Evolutionary conservation across 2,888 invertebrate genomes (phyloP).

Genomic region (Leucoptera coffeella): DNA sequence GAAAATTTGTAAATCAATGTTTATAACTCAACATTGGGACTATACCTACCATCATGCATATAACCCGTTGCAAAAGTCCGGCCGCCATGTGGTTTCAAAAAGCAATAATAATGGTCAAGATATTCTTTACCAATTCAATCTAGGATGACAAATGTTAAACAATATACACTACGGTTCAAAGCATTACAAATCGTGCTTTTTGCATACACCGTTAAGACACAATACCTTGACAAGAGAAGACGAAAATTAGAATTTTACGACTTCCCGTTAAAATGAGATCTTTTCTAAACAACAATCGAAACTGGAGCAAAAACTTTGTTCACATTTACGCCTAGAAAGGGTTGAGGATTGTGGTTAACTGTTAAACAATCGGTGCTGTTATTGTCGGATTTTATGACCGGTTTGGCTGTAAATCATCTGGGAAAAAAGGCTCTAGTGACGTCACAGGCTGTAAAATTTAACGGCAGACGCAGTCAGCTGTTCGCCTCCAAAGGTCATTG

Average conservation of each 20-base stretch:
- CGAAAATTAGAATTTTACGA: slow-evolving; percentile 18
- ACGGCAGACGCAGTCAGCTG: slow-evolving; percentile 34
- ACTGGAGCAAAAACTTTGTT: slow-evolving; percentile 30
- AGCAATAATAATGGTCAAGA: no score
- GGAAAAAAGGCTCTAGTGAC: slow-evolving; percentile 25
- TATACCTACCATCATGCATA: no score
- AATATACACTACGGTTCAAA: no score
- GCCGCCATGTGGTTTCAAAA: no score
- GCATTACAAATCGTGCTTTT: no score
- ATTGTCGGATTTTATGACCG: slow-evolving; percentile 38
- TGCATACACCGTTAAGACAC: no score
- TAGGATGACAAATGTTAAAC: no score
- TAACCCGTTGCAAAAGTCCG: no score
- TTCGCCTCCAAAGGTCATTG: slow-evolving; percentile 8
- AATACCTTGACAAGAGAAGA: no score
- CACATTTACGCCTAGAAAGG: slow-evolving; percentile 33
- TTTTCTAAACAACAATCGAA: slow-evolving; percentile 21
- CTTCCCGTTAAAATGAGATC: slow-evolving; percentile 14
- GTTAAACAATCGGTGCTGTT: slow-evolving; percentile 50
- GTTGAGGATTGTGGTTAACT: slow-evolving; percentile 49
- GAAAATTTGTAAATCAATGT: no score
- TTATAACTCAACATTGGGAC: no score
- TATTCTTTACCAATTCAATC: no score
- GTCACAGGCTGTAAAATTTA: slow-evolving; percentile 42
- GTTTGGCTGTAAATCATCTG: slow-evolving; percentile 37